Evolutionary conservation across 2,797 vertebrate genomes (phyloP).

Genomic region (Hypotaenidia philippensis): DNA sequence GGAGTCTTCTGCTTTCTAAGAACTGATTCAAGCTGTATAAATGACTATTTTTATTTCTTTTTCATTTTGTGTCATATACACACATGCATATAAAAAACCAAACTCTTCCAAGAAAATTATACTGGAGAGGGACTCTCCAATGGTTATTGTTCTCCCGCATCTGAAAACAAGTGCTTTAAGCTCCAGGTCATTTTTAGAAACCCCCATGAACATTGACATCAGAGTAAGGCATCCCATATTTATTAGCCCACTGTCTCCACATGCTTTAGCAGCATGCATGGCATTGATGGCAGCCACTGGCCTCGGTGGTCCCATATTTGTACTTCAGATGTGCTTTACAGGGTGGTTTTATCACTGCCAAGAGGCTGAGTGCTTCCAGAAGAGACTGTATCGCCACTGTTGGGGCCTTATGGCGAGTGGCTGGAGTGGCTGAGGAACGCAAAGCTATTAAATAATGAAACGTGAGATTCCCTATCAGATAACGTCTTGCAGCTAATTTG

Average conservation of each 20-base stretch:
- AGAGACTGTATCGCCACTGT: neutral
- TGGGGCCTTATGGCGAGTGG: neutral
- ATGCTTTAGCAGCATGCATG: accelerated
- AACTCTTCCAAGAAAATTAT: neutral
- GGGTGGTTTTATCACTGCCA: neutral
- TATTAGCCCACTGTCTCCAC: neutral
- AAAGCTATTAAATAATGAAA: slow-evolving; percentile 49
- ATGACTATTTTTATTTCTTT: neutral
- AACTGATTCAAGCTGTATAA: neutral
- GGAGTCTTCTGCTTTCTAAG: neutral
- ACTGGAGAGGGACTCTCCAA: neutral
- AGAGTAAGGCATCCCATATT: neutral
- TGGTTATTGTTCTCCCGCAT: neutral
- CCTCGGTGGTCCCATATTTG: accelerated
- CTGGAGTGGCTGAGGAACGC: neutral
- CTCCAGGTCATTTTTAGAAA: slow-evolving; percentile 3
- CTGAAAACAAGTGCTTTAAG: neutral
- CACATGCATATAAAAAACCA: accelerated
- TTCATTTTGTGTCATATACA: neutral
- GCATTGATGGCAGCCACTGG: neutral
- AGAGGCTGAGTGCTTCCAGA: neutral
- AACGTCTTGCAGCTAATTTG: slow-evolving; percentile 33
- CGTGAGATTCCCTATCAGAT: slow-evolving; percentile 44
- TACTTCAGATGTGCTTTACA: neutral
- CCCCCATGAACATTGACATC: neutral